These are phyloP conservation scores for Ostrea denselamellosa DNA, from an alignment of 1,140 invertebrate genomes.

Conservation along the genomic window DNA sequence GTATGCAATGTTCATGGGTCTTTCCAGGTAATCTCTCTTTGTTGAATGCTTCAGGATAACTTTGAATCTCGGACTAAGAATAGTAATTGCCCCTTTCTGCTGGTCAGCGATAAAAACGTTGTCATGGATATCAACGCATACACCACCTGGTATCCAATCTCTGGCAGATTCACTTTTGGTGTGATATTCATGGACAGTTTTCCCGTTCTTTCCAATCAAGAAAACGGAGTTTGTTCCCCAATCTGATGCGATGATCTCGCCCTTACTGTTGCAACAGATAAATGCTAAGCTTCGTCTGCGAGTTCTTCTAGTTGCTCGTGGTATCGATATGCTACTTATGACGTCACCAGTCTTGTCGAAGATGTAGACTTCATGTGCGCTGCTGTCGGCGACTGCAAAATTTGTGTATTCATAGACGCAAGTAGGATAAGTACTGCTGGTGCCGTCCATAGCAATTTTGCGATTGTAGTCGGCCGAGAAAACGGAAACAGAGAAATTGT, in stretches of 20 bases:
- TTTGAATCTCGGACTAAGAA: slow-evolving; percentile 38
- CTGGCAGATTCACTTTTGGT: slow-evolving; percentile 13
- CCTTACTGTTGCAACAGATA: slow-evolving; percentile 28
- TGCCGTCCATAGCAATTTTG: slow-evolving; percentile 35
- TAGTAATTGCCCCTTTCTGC: slow-evolving; percentile 32
- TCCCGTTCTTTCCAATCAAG: slow-evolving; percentile 39
- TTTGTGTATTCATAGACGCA: neutral
- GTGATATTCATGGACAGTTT: slow-evolving; percentile 38
- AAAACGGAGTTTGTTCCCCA: slow-evolving; percentile 51
- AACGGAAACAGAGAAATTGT: slow-evolving; percentile 41
- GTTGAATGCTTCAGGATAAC: slow-evolving; percentile 45
- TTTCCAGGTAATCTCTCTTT: slow-evolving; percentile 47
- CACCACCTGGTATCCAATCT: slow-evolving; percentile 49
- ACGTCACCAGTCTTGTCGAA: slow-evolving; percentile 45
- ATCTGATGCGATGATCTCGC: slow-evolving; percentile 45
- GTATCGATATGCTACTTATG: slow-evolving; percentile 27
- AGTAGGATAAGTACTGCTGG: slow-evolving; percentile 41
- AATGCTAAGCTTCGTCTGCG: slow-evolving; percentile 31
- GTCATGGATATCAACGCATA: slow-evolving; percentile 51
- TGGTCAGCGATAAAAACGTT: slow-evolving; percentile 50
- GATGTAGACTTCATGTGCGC: slow-evolving; percentile 15
- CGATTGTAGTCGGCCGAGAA: slow-evolving; percentile 32
- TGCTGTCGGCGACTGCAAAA: slow-evolving; percentile 43
- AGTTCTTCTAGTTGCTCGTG: slow-evolving; percentile 27
- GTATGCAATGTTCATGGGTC: slow-evolving; percentile 44